A percentile compares a stretch with the other conserved stretches of the same genome.
These are phyloP conservation scores for Odontamblyopus rebecca DNA, from an alignment of 2,797 vertebrate genomes.

Conservation along the genomic window DNA sequence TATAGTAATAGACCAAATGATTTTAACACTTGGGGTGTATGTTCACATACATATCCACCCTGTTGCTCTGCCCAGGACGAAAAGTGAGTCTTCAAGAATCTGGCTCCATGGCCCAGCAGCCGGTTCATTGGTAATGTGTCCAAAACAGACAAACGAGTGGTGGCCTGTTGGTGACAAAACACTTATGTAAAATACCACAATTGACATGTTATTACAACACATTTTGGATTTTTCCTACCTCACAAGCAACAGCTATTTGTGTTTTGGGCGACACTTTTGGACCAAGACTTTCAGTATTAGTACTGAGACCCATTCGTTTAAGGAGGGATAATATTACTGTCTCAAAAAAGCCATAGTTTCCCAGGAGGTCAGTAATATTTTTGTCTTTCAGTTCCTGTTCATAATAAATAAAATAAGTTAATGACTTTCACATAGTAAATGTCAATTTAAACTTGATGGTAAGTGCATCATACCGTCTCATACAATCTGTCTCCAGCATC, in stretches of 20 bases:
- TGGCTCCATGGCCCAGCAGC: slow-evolving; percentile 78
- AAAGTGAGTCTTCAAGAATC: slow-evolving; percentile 80
- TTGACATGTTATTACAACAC: not conserved
- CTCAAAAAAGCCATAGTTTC: slow-evolving; percentile 74
- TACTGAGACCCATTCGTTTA: slow-evolving; percentile 41
- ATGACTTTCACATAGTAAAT: not conserved
- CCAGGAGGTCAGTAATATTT: slow-evolving; percentile 38
- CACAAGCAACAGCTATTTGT: slow-evolving; percentile 80
- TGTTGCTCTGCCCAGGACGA: slow-evolving; percentile 75
- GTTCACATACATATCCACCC: slow-evolving; percentile 81
- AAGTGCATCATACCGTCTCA: slow-evolving; percentile 67
- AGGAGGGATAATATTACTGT: slow-evolving; percentile 65
- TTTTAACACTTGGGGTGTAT: not conserved
- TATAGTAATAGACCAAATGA: not conserved
- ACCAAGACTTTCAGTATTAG: slow-evolving; percentile 26
- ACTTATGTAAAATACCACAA: not conserved
- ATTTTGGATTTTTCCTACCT: slow-evolving; percentile 53
- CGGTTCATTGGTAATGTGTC: slow-evolving; percentile 76
- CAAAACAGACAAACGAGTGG: slow-evolving; percentile 72
- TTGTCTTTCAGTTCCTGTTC: slow-evolving; percentile 68
- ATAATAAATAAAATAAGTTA: not conserved
- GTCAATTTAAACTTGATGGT: not conserved
- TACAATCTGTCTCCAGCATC: slow-evolving; percentile 76
- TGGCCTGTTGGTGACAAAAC: slow-evolving; percentile 46
- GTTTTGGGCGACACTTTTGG: slow-evolving; percentile 42